These are phyloP conservation scores for Osmerus mordax DNA, from an alignment of 2,113 vertebrate species.

Conservation along the genomic window DNA sequence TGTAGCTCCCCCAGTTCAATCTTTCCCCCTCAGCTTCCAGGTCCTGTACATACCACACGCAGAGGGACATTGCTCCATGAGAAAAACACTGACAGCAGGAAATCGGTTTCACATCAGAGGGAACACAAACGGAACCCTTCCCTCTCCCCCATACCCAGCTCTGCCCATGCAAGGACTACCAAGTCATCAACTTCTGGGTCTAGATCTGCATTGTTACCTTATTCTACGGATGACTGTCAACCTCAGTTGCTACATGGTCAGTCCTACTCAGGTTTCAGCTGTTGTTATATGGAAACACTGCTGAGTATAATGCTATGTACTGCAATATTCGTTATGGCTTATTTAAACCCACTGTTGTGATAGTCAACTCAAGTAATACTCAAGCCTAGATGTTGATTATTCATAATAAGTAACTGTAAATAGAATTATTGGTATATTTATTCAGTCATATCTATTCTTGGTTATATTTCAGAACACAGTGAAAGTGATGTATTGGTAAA, in stretches of 20 bases:
- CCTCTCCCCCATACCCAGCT: too few species aligned
- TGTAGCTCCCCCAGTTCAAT: conserved; percentile 19
- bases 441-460: background rate
- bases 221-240: conserved; percentile 13
- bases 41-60: conserved; percentile 28
- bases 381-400: too few species aligned
- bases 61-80: conserved; percentile 55
- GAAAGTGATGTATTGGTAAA: conserved; percentile 81
- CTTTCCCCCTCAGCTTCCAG: conserved; percentile 28
- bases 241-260: conserved; percentile 33
- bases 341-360: background rate
- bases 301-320: background rate
- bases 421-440: background rate
- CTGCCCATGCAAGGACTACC: background rate
- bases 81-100: conserved; percentile 22
- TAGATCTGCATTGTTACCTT: conserved; percentile 38
- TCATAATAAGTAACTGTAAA: background rate
- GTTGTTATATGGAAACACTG: too few species aligned
- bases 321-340: background rate
- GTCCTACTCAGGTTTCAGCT: conserved; percentile 3
- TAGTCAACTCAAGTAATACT: too few species aligned
- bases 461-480: conserved; percentile 31
- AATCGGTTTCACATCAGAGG: background rate
- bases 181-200: conserved; percentile 20
- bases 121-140: conserved; percentile 8